Percentiles rank a stretch among this genome's conserved stretches.
These are phyloP conservation scores for Aleiodes sp. DNA, from an alignment of 1,140 invertebrate species.

Conservation along the genomic window DNA sequence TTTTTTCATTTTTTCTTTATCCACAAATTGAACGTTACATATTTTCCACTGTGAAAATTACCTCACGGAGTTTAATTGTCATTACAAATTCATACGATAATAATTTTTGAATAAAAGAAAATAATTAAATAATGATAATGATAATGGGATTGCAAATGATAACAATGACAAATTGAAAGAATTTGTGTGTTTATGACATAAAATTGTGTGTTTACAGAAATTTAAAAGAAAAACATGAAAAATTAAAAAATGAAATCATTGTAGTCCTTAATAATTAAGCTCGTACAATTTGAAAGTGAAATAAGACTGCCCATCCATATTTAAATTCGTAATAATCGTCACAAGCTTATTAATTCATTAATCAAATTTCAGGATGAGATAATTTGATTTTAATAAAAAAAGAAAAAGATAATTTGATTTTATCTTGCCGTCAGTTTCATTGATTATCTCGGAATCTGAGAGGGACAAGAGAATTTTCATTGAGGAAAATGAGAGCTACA, in stretches of 20 bases:
- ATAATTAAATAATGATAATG: not conserved
- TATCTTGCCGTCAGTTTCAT: too few species aligned
- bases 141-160: not conserved
- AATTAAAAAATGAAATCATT: too few species aligned
- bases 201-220: slow-evolving; percentile 16
- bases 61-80: not conserved
- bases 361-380: too few species aligned
- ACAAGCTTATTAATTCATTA: not conserved
- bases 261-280: slow-evolving; percentile 18
- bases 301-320: slow-evolving; percentile 29
- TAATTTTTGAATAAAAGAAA: not conserved
- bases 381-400: too few species aligned
- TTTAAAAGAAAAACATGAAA: not conserved
- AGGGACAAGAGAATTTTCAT: too few species aligned
- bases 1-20: too few species aligned
- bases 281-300: slow-evolving; percentile 34
- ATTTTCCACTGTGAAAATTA: slow-evolving; percentile 12
- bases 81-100: not conserved
- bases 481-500: too few species aligned
- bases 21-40: slow-evolving; percentile 30
- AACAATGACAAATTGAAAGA: not conserved
- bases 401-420: too few species aligned
- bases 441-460: too few species aligned
- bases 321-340: slow-evolving; percentile 6
- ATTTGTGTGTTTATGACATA: slow-evolving; percentile 13